These are phyloP conservation scores for Phallusia fumigata DNA, from an alignment of 23 tunicate species.

Conservation along the genomic window DNA sequence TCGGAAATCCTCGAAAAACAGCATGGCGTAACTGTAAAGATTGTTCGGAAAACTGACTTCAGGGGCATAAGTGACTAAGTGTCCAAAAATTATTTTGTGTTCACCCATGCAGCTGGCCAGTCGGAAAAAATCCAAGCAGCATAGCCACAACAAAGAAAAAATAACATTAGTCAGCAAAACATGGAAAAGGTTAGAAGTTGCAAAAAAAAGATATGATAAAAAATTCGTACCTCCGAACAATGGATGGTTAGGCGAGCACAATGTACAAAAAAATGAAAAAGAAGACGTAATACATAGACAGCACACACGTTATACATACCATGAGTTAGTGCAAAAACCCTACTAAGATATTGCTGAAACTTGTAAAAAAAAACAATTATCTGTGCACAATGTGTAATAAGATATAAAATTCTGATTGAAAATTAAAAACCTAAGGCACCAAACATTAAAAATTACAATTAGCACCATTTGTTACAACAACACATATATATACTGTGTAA, in stretches of 20 bases:
- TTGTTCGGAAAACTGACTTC: too few species aligned
- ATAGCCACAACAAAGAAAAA: background rate
- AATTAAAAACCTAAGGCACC: background rate
- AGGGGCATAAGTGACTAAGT: too few species aligned
- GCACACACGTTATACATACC: background rate
- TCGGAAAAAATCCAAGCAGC: too few species aligned
- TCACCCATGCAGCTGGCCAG: too few species aligned
- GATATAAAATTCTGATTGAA: background rate
- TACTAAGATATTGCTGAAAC: conserved; percentile 7
- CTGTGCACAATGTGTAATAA: conserved; percentile 12
- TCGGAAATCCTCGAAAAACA: too few species aligned
- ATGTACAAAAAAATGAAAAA: background rate
- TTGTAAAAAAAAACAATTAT: background rate
- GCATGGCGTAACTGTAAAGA: too few species aligned
- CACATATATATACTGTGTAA: too few species aligned
- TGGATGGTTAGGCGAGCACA: background rate
- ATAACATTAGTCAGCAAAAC: background rate
- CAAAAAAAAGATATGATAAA: background rate
- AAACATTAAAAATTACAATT: too few species aligned
- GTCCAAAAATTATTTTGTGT: too few species aligned
- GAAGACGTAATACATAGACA: background rate
- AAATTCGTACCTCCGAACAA: background rate
- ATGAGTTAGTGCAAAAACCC: conserved; percentile 10
- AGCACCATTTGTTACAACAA: too few species aligned
- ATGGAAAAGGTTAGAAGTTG: background rate